phyloP scores from a whole-genome alignment of 1,140 invertebrate species.

The Trigoniulus corallinus region DNA sequence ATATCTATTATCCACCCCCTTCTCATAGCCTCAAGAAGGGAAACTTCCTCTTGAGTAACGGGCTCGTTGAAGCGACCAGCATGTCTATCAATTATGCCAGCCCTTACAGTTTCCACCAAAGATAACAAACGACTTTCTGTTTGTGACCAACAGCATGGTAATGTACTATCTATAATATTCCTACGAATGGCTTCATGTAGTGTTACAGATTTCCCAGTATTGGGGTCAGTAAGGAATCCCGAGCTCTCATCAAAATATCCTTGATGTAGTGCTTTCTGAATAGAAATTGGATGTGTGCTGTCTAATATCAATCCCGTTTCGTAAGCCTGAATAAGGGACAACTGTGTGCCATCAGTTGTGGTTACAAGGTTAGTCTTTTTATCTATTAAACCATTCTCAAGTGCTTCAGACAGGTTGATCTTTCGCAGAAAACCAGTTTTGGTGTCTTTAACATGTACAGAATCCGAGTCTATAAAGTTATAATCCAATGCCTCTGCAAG shows the following conservation, averaged over 20 bases:
- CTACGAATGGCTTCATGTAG: slow-evolving; percentile 66
- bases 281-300: slow-evolving; percentile 57
- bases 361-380: slow-evolving; percentile 50
- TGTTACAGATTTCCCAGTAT: slow-evolving; percentile 53
- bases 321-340: slow-evolving; percentile 61
- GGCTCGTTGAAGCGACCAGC: slow-evolving; percentile 54
- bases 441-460: slow-evolving; percentile 65
- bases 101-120: slow-evolving; percentile 56
- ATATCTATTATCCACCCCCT: slow-evolving; percentile 66
- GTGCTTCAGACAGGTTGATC: slow-evolving; percentile 53
- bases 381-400: slow-evolving; percentile 53
- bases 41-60: slow-evolving; percentile 39
- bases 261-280: slow-evolving; percentile 71
- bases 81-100: slow-evolving; percentile 63
- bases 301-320: slow-evolving; percentile 61
- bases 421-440: slow-evolving; percentile 53
- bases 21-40: slow-evolving; percentile 51
- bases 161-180: slow-evolving; percentile 54
- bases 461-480: slow-evolving; percentile 62
- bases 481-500: slow-evolving; percentile 55
- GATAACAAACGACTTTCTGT: slow-evolving; percentile 45
- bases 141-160: slow-evolving; percentile 63
- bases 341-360: slow-evolving; percentile 39
- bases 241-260: slow-evolving; percentile 61
- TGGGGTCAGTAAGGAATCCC: slow-evolving; percentile 65